These are phyloP conservation scores for Cerastis leucographa DNA, from an alignment of 2,888 invertebrate genomes.

Conservation along the genomic window DNA sequence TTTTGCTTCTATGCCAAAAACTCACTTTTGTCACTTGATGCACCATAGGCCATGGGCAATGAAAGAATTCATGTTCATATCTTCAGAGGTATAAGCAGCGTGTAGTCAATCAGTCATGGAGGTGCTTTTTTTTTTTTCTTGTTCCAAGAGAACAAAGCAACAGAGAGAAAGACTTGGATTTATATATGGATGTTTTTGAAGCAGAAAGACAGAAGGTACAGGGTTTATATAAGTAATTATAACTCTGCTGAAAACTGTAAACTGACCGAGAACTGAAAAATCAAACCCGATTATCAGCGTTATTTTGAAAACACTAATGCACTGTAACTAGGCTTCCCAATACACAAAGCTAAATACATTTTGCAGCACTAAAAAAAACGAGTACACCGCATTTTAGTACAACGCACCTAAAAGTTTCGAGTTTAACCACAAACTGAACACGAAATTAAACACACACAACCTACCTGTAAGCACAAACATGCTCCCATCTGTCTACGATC, in stretches of 20 bases:
- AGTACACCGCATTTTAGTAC: not conserved
- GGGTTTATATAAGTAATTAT: not conserved
- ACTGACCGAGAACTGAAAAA: not conserved
- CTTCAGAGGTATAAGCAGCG: not conserved
- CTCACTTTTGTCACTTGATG: slow-evolving; percentile 5
- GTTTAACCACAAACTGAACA: slow-evolving; percentile 6
- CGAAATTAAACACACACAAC: not conserved
- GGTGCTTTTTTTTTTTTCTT: not conserved
- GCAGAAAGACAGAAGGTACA: not conserved
- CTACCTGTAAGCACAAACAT: slow-evolving; percentile 28
- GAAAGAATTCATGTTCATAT: not conserved
- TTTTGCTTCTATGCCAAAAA: not conserved
- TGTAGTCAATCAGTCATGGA: not conserved
- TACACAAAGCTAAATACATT: not conserved
- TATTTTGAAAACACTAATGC: not conserved
- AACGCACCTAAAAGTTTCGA: slow-evolving; percentile 10
- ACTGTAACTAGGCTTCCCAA: not conserved
- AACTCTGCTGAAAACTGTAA: not conserved
- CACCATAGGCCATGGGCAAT: not conserved
- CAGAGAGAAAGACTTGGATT: not conserved
- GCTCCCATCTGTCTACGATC: slow-evolving; percentile 25
- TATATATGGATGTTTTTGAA: too few species aligned
- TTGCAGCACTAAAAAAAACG: not conserved
- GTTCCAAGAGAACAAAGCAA: not conserved
- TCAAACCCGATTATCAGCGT: not conserved